Percentiles rank a stretch among this genome's conserved stretches.
Evolutionary conservation across 2,888 invertebrate species (phyloP).

Genomic region (Plagodis dolabraria): DNA sequence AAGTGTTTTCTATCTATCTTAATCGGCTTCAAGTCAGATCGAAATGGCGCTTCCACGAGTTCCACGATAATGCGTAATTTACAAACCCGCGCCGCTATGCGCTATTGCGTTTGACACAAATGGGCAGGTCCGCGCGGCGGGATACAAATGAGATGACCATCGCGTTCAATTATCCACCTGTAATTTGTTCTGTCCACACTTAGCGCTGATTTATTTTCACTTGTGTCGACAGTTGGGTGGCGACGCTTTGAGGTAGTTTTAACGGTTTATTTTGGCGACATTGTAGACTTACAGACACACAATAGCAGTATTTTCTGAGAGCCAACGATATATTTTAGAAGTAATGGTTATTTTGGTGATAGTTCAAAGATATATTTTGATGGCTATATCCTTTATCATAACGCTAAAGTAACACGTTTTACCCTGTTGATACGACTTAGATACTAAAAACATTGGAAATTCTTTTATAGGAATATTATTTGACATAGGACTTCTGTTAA

Average conservation of each 20-base stretch:
- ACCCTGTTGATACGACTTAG: too few relatives aligned
- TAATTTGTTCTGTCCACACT: slow-evolving; percentile 13
- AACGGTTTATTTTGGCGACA: background rate
- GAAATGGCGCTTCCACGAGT: slow-evolving; percentile 7
- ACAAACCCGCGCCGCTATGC: slow-evolving; percentile 2
- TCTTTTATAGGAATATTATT: too few relatives aligned
- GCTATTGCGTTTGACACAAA: slow-evolving; percentile 41
- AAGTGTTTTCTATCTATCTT: too few relatives aligned
- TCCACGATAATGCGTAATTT: background rate
- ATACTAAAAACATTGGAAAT: too few relatives aligned
- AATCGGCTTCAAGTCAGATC: too few relatives aligned
- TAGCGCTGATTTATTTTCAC: slow-evolving; percentile 1
- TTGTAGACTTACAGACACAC: background rate
- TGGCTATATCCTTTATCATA: too few relatives aligned
- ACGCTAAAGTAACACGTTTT: too few relatives aligned
- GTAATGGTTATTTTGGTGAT: too few relatives aligned
- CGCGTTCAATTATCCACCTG: slow-evolving; percentile 17
- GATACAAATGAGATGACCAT: slow-evolving; percentile 15
- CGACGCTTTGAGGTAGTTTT: background rate
- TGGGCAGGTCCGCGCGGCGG: slow-evolving; percentile 2
- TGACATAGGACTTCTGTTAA: too few relatives aligned
- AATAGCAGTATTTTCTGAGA: too few relatives aligned
- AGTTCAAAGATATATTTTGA: too few relatives aligned
- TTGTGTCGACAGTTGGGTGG: slow-evolving; percentile 1
- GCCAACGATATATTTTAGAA: too few relatives aligned